Conservation (phyloP, 2,113 vertebrate species). For the Ailuropoda melanoleuca region DNA sequence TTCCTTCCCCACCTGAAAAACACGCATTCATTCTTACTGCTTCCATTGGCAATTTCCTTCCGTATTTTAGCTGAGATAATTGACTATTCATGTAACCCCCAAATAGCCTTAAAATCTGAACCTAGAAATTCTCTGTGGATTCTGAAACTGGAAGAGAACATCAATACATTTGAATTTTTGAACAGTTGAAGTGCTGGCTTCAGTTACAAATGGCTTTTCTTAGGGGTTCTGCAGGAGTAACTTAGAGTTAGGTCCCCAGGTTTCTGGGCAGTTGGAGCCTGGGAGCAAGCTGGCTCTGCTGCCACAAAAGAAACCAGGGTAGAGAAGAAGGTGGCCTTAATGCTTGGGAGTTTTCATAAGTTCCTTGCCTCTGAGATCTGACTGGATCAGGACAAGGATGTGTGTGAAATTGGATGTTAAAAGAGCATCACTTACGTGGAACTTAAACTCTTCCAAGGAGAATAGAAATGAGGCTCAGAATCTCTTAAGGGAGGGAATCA, state of each 20-base stretch:
- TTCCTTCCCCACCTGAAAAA: background rate
- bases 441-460: background rate
- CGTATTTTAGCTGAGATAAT: background rate
- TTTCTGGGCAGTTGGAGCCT: background rate
- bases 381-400: background rate
- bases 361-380: background rate
- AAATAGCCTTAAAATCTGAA: background rate
- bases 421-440: background rate
- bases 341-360: background rate
- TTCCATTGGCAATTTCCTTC: background rate
- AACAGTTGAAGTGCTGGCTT: background rate
- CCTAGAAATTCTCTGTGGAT: background rate
- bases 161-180: background rate
- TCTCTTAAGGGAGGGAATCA: background rate
- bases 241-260: background rate
- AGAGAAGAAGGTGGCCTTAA: background rate
- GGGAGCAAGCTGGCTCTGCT: background rate
- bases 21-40: background rate
- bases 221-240: background rate
- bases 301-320: background rate
- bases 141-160: conserved; percentile 5
- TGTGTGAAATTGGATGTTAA: background rate
- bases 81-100: background rate
- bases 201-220: background rate
- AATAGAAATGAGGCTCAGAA: background rate